phyloP scores from a whole-genome alignment of 2,113 vertebrate species.

The Strix aluco region DNA sequence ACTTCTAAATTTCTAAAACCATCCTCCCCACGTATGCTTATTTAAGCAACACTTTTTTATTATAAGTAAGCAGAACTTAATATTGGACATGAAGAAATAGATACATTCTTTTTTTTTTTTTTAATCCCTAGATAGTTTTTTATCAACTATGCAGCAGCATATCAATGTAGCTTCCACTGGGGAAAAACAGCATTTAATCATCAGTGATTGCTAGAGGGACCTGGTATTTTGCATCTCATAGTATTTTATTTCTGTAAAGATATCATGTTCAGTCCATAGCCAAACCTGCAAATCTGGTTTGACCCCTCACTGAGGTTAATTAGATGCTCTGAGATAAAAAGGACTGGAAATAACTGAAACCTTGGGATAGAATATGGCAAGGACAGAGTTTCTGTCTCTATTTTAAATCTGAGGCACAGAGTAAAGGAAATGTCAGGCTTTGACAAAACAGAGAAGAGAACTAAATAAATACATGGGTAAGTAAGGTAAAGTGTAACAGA shows the following conservation, averaged over 20 bases:
- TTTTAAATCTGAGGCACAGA: background rate
- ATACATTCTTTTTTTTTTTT: background rate
- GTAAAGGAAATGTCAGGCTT: background rate
- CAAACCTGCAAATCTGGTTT: background rate
- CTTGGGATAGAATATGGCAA: background rate
- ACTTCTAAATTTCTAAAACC: background rate
- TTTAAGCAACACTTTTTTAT: background rate
- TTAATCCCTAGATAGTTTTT: background rate
- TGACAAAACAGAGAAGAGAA: background rate
- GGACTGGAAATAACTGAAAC: background rate
- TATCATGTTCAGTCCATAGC: background rate
- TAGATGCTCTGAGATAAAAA: background rate
- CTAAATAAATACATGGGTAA: background rate
- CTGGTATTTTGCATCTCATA: background rate
- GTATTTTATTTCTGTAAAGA: background rate
- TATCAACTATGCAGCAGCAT: background rate
- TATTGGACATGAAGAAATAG: background rate
- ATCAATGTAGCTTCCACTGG: background rate
- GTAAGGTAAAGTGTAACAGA: background rate
- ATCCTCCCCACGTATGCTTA: background rate
- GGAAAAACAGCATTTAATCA: background rate
- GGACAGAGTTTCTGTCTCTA: background rate
- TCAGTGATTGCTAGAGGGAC: background rate
- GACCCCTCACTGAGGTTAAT: background rate
- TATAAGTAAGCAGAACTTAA: background rate